phyloP scores from a whole-genome alignment of 2,113 vertebrate genomes.

The Marmota flaviventris region DNA sequence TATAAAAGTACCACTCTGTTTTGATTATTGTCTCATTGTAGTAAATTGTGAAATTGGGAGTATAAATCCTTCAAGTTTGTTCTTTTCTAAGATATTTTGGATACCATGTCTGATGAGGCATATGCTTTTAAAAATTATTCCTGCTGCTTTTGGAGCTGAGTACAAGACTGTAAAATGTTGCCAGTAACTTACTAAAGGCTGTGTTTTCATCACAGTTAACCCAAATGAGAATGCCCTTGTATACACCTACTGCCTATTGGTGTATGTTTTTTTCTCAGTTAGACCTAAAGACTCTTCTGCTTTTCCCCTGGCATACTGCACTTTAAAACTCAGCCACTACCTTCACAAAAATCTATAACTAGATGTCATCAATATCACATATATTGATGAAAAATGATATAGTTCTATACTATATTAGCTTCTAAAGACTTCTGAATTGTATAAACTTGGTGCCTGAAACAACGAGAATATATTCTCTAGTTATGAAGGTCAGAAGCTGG shows the following conservation, averaged over 20 bases:
- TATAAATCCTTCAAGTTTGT: not conserved
- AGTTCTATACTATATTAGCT: not conserved
- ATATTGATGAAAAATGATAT: not conserved
- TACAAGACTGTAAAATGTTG: not conserved
- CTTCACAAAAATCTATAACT: not conserved
- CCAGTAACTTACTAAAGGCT: not conserved
- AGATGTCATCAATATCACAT: not conserved
- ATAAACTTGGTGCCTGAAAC: not conserved
- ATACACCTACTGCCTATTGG: not conserved
- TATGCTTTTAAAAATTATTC: not conserved
- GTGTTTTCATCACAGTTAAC: not conserved
- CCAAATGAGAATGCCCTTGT: rapidly evolving
- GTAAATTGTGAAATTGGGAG: not conserved
- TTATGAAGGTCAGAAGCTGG: not conserved
- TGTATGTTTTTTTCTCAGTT: rapidly evolving
- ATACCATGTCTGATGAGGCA: not conserved
- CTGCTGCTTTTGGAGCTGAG: not conserved
- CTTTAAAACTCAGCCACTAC: not conserved
- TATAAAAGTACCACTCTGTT: not conserved
- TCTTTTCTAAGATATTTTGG: not conserved
- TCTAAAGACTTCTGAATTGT: not conserved
- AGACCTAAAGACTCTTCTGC: not conserved
- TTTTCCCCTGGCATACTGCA: not conserved
- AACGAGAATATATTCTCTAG: not conserved
- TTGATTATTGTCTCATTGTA: not conserved